Evolutionary conservation across 2,113 vertebrate genomes (phyloP).

Genomic region (Myotis lucifugus): DNA sequence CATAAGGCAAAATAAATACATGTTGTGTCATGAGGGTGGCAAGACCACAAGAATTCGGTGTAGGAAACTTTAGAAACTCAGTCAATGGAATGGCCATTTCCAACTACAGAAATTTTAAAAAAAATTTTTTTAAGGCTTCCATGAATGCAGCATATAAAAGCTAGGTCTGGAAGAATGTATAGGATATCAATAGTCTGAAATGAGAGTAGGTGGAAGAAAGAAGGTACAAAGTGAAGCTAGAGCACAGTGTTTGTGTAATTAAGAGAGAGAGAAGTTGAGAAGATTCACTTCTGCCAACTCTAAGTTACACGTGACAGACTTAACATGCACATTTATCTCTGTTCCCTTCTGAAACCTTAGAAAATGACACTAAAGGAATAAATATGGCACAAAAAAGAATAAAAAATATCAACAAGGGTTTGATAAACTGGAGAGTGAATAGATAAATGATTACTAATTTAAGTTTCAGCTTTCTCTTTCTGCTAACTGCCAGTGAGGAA

Average conservation of each 20-base stretch:
- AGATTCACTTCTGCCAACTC: constrained; percentile 4
- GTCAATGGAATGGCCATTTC: background rate
- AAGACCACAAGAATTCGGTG: constrained; percentile 41
- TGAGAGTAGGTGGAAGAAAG: background rate
- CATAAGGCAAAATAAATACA: background rate
- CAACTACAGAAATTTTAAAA: background rate
- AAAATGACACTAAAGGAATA: constrained; percentile 4
- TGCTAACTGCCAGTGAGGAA: background rate
- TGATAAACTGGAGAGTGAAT: background rate
- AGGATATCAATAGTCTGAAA: background rate
- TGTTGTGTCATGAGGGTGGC: background rate
- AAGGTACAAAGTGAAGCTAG: constrained; percentile 16
- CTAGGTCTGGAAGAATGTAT: background rate
- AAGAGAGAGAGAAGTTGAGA: background rate
- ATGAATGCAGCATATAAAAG: background rate
- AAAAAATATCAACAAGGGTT: constrained; percentile 24
- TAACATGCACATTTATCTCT: background rate
- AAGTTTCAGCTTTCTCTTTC: constrained; percentile 32
- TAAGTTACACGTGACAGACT: background rate
- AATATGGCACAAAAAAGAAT: constrained; percentile 30
- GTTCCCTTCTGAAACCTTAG: constrained; percentile 33
- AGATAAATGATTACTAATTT: constrained; percentile 1
- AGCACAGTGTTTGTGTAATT: background rate
- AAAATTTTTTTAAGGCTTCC: background rate
- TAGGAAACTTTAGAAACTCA: constrained; percentile 20